Percentiles rank a stretch among this genome's conserved stretches.
Evolutionary conservation across 2,888 invertebrate genomes (phyloP).

Genomic region (Melieria crassipennis): DNA sequence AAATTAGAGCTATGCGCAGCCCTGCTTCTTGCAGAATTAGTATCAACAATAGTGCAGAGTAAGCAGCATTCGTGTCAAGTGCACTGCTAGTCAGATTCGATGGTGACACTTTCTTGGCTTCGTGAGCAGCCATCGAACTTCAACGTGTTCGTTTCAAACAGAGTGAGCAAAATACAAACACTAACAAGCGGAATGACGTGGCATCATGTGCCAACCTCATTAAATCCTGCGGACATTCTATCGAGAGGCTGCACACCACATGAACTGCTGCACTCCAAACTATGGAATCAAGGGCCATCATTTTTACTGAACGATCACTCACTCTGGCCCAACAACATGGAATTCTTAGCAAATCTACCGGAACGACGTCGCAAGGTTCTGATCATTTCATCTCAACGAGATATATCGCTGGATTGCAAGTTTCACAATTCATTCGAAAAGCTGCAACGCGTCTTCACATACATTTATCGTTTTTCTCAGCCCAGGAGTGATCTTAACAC

Average conservation of each 20-base stretch:
- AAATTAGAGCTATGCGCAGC: constrained; percentile 5
- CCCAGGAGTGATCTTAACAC: no score
- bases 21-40: constrained; percentile 8
- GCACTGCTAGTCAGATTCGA: constrained; percentile 7
- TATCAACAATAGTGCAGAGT: not conserved
- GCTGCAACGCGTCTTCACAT: constrained; percentile 6
- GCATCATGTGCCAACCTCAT: not conserved
- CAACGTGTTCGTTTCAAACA: constrained; percentile 10
- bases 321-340: constrained; percentile 8
- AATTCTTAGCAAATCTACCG: not conserved
- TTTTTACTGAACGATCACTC: not conserved
- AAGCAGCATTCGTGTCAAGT: not conserved
- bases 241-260: constrained; percentile 17
- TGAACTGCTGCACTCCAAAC: not conserved
- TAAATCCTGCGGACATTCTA: not conserved
- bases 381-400: not conserved
- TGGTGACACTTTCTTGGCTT: constrained; percentile 4
- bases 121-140: constrained; percentile 7
- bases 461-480: constrained; percentile 11
- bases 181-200: constrained; percentile 13
- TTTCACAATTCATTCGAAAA: not conserved
- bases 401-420: constrained; percentile 20
- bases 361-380: constrained; percentile 12
- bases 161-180: constrained; percentile 20
- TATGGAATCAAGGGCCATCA: constrained; percentile 22